Conservation (phyloP, 2,113 vertebrate genomes). For the Ciconia stormi region DNA sequence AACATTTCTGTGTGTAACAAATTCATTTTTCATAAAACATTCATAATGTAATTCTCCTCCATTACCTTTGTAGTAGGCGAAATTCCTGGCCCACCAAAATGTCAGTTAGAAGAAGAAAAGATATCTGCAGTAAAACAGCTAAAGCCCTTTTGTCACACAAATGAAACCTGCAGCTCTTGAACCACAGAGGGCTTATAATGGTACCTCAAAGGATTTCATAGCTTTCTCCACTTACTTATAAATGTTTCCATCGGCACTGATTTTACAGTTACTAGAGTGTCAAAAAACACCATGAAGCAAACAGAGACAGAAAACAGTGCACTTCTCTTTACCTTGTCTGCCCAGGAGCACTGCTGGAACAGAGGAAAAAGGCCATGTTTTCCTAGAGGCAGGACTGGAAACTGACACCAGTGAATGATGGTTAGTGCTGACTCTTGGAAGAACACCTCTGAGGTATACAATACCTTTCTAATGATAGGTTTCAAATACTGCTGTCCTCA, state of each 20-base stretch:
- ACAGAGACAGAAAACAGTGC: not conserved
- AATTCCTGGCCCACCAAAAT: not conserved
- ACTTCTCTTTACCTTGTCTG: not conserved
- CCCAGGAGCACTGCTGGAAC: not conserved
- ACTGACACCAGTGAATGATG: not conserved
- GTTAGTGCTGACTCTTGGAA: not conserved
- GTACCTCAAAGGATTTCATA: not conserved
- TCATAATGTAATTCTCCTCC: not conserved
- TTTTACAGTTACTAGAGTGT: not conserved
- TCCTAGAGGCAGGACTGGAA: not conserved
- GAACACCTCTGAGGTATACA: accelerated
- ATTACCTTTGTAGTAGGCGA: not conserved
- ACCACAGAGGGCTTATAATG: not conserved
- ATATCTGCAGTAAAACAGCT: not conserved
- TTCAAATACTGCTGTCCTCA: not conserved
- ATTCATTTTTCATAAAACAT: not conserved
- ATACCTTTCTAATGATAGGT: not conserved
- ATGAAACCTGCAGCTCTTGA: not conserved
- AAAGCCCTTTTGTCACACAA: not conserved
- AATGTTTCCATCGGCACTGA: not conserved
- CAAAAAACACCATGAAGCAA: not conserved
- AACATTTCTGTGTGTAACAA: not conserved
- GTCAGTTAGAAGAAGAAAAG: not conserved
- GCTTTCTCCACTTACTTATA: not conserved
- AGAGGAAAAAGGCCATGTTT: not conserved